phyloP scores from a whole-genome alignment of 2,113 vertebrate genomes.

The Mormyrus iriodes region DNA sequence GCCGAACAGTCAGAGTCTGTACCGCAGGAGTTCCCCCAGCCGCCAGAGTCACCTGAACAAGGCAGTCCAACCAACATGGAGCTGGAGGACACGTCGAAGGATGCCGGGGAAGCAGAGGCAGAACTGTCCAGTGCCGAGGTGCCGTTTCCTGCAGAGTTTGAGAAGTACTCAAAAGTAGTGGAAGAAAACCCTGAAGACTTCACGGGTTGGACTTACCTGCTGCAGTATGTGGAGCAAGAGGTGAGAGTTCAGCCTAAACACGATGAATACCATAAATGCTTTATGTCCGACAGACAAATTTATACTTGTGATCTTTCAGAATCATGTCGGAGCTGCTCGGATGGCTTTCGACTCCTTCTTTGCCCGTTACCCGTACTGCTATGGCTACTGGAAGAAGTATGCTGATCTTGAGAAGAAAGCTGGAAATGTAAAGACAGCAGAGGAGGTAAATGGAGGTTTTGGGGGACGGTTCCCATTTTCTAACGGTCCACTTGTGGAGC shows the following conservation, averaged over 20 bases:
- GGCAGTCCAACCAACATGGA: slow-evolving; percentile 67
- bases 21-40: slow-evolving; percentile 21
- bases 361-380: slow-evolving; percentile 92
- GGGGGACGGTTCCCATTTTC: neutral
- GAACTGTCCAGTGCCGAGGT: slow-evolving; percentile 45
- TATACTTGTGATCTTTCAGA: slow-evolving; percentile 57
- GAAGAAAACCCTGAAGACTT: slow-evolving; percentile 95
- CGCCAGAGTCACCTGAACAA: slow-evolving; percentile 46
- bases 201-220: slow-evolving; percentile 91
- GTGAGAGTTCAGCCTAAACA: slow-evolving; percentile 55
- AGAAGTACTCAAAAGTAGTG: slow-evolving; percentile 85
- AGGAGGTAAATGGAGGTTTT: slow-evolving; percentile 75
- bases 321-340: slow-evolving; percentile 75
- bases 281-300: neutral
- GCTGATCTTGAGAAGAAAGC: slow-evolving; percentile 92
- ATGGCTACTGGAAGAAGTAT: slow-evolving; percentile 99
- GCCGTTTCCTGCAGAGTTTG: slow-evolving; percentile 78
- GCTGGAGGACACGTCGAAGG: slow-evolving; percentile 68
- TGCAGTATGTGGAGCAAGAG: slow-evolving; percentile 97
- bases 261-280: neutral
- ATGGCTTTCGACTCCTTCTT: slow-evolving; percentile 91
- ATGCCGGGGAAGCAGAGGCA: slow-evolving; percentile 50
- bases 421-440: slow-evolving; percentile 78
- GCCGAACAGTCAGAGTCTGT: neutral
- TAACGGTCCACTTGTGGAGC: slow-evolving; percentile 2